Conservation (phyloP, 2,888 invertebrate genomes). For the Machimus rusticus region DNA sequence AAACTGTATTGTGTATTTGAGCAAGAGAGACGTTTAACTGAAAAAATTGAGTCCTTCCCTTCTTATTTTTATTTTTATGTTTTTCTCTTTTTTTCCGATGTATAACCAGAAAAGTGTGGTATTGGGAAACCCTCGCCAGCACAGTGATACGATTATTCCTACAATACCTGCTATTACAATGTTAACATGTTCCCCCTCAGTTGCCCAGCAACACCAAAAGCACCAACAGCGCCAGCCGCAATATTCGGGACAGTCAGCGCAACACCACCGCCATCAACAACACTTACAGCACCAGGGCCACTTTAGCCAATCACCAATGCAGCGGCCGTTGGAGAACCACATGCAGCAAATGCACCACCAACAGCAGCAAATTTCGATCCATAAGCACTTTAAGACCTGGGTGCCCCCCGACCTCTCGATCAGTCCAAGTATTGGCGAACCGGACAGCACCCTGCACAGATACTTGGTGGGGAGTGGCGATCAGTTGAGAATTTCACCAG, state of each 20-base stretch:
- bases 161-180: slow-evolving; percentile 48
- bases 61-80: slow-evolving; percentile 46
- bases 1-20: slow-evolving; percentile 8
- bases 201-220: slow-evolving; percentile 36
- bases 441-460: slow-evolving; percentile 47
- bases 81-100: slow-evolving; percentile 40
- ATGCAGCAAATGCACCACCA: slow-evolving; percentile 52
- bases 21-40: slow-evolving; percentile 23
- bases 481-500: slow-evolving; percentile 2
- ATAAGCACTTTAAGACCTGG: slow-evolving; percentile 49
- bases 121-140: slow-evolving; percentile 54
- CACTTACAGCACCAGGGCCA: slow-evolving; percentile 50
- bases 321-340: slow-evolving; percentile 49
- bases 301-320: slow-evolving; percentile 48
- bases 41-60: slow-evolving; percentile 48
- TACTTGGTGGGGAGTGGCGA: slow-evolving; percentile 42
- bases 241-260: background rate
- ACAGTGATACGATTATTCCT: slow-evolving; percentile 44
- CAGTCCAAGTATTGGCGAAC: slow-evolving; percentile 29
- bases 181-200: slow-evolving; percentile 43
- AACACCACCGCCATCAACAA: slow-evolving; percentile 43
- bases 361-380: slow-evolving; percentile 46
- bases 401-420: slow-evolving; percentile 47
- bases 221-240: slow-evolving; percentile 49
- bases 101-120: slow-evolving; percentile 53